phyloP scores from a whole-genome alignment of 1,140 invertebrate genomes.

The Drosophila tani region DNA sequence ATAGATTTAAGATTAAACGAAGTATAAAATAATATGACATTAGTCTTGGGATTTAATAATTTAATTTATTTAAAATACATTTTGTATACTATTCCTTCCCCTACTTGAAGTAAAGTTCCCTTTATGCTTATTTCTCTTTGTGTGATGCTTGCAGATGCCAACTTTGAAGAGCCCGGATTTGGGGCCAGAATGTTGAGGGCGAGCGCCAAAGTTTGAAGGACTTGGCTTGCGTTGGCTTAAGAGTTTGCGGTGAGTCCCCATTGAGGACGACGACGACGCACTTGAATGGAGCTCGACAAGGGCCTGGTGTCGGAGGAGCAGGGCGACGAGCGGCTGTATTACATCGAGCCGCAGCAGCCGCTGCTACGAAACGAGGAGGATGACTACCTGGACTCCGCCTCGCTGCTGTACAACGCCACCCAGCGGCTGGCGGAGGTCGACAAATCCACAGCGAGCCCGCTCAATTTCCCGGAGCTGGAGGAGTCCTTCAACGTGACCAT shows the following conservation, averaged over 20 bases:
- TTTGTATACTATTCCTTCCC: not conserved
- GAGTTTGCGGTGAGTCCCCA: constrained; percentile 18
- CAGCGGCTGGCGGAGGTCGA: constrained; percentile 9
- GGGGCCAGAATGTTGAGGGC: constrained; percentile 24
- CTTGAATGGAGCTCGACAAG: constrained; percentile 63
- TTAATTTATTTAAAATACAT: no score
- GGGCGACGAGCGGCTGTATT: constrained; percentile 56
- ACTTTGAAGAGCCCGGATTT: constrained; percentile 31
- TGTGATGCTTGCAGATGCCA: constrained; percentile 41
- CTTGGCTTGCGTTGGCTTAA: constrained; percentile 23
- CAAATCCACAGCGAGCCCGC: constrained; percentile 16
- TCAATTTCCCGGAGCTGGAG: constrained; percentile 14
- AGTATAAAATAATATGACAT: no score
- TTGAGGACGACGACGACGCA: constrained; percentile 12
- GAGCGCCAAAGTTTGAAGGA: constrained; percentile 31
- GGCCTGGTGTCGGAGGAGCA: constrained; percentile 38
- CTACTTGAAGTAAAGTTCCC: not conserved
- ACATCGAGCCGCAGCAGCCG: constrained; percentile 65
- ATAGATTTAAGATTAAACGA: no score
- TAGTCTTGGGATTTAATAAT: no score
- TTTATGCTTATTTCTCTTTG: not conserved
- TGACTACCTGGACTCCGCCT: constrained; percentile 49
- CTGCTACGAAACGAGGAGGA: constrained; percentile 61
- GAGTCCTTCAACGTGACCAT: constrained; percentile 60
- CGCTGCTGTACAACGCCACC: constrained; percentile 54